Base-by-base conservation (phyloP, 1,140 invertebrate species). In the Amyelois transitella region DNA sequence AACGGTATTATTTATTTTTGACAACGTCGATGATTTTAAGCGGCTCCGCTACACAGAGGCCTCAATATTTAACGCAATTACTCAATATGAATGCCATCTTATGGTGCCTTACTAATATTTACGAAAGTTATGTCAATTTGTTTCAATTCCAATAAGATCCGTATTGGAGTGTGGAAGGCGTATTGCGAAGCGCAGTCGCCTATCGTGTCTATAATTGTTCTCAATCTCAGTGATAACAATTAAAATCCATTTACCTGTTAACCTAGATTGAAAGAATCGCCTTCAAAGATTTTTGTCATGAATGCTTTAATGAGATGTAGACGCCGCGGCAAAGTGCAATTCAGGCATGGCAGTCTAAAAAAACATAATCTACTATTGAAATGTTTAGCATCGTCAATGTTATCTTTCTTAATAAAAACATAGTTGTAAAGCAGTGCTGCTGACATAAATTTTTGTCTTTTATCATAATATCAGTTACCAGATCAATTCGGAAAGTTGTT, bases 1-100 rank as follows among this genome's bases (percentile, higher is more conserved):
- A 86, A 86, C 83, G 83, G 83, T 81, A 86, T 69, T 68, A 67
- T 77, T 79, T 77, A 70, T 77, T 79, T 81, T 77, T 82, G 81
- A 75, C 76, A 68, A 84, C 81, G 83, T 84, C 60, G 70, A 69
- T 64, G 62, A 56, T 52, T 58, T 69, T 38, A 38, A 14, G 32
- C 17, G 32, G 12, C 32, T 38, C 32, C 32, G 32, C 12, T 14
- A 14, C 17, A 14, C 32, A 38, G 17, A 38, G 10, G 25, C 25
- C 25, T 32, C 25, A 28, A 28, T 12, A 38, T 14, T 14, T 14
- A 8, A 38, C 32, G n/a, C n/a, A n/a, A n/a, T n/a, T n/a, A n/a
- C 12, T 38, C 32, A 14, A 38, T 14, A 38, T 38, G 1, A 38
- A n/a, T 4, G 17, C n/a, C 12, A 14, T 38, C 32, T 38, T 14